Percentiles rank a stretch among this genome's conserved stretches.
These are phyloP conservation scores for Pseudonaja textilis DNA, from an alignment of 2,113 vertebrate species.

Conservation along the genomic window DNA sequence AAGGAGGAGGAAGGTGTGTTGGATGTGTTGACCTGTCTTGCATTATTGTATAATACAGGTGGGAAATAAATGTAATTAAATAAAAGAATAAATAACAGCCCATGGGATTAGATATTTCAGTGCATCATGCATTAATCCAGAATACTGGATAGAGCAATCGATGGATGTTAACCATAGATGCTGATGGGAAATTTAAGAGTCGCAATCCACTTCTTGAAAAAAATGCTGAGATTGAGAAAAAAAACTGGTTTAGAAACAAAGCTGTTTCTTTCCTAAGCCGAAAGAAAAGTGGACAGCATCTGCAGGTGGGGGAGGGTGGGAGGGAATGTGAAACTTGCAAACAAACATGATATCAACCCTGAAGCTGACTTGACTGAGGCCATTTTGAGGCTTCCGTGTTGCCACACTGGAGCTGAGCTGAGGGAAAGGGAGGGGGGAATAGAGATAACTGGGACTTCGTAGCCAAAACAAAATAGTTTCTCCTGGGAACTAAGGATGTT, in stretches of 20 bases:
- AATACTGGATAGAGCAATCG: not conserved
- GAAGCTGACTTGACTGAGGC: too few relatives aligned
- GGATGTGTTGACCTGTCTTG: not conserved
- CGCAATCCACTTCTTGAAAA: not conserved
- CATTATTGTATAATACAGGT: not conserved
- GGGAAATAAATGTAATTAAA: not conserved
- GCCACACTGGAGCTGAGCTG: too few relatives aligned
- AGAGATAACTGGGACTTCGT: too few relatives aligned
- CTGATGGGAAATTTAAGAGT: not conserved
- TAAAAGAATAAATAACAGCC: not conserved
- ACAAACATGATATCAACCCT: not conserved
- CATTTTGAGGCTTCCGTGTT: too few relatives aligned
- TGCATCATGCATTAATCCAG: not conserved
- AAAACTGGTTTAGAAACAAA: not conserved
- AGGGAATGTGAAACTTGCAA: not conserved
- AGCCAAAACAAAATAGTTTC: too few relatives aligned
- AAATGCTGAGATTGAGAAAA: not conserved
- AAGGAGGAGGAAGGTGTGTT: not conserved
- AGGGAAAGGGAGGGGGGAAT: too few relatives aligned
- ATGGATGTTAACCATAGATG: not conserved
- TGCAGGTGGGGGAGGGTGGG: not conserved
- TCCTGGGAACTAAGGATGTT: too few relatives aligned
- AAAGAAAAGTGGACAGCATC: not conserved
- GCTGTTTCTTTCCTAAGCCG: not conserved
- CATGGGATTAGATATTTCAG: not conserved